Percentiles rank a stretch among this genome's conserved stretches.
phyloP scores from a whole-genome alignment of 2,113 vertebrate genomes.

The Phylloscopus whistleri region DNA sequence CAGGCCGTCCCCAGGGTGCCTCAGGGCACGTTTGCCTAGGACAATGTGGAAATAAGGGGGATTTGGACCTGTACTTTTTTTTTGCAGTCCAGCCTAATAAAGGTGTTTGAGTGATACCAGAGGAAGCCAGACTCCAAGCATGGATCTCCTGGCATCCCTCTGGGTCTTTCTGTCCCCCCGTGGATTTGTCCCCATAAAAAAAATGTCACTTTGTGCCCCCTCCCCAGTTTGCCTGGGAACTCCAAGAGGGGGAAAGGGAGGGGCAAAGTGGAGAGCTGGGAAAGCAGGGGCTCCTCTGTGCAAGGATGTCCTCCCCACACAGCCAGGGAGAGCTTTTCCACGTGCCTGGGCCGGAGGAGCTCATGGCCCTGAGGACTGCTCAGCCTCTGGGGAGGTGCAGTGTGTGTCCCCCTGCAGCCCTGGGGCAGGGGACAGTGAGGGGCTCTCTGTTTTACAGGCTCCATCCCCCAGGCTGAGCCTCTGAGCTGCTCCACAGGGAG shows the following conservation, averaged over 20 bases:
- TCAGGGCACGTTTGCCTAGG: neutral
- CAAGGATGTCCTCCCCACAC: fast-evolving
- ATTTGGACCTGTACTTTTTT: neutral
- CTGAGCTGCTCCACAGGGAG: fast-evolving
- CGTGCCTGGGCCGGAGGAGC: neutral
- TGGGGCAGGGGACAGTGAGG: neutral
- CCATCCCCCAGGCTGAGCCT: neutral
- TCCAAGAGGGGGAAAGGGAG: neutral
- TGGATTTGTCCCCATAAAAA: neutral
- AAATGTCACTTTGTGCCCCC: neutral
- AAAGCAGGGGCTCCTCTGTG: fast-evolving
- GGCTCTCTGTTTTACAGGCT: neutral
- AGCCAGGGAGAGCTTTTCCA: neutral
- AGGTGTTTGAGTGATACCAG: neutral
- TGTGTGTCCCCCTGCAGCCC: neutral
- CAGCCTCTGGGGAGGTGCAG: neutral
- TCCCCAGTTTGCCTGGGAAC: neutral
- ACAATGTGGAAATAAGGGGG: neutral
- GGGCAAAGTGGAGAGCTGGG: neutral
- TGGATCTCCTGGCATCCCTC: neutral
- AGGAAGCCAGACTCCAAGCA: neutral
- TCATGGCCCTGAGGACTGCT: neutral
- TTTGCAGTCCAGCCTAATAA: neutral
- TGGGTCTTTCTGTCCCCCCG: neutral
- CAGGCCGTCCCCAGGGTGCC: fast-evolving